Evolutionary conservation across 2,888 invertebrate species (phyloP).

Genomic region (Machimus rusticus): DNA sequence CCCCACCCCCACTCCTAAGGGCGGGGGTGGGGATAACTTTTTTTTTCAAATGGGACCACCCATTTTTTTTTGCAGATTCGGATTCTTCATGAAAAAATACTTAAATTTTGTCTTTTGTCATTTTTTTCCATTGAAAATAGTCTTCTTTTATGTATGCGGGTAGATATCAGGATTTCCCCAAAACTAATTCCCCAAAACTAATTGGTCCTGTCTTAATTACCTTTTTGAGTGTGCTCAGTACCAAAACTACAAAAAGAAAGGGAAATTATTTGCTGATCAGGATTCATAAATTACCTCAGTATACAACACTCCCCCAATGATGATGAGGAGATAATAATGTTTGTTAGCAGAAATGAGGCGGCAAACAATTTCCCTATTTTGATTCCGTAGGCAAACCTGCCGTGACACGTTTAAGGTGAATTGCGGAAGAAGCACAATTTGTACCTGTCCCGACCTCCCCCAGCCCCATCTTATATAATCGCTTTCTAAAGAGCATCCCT

Average conservation of each 20-base stretch:
- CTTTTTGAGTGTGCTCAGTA: not conserved
- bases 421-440: constrained; percentile 9
- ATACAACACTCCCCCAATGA: not conserved
- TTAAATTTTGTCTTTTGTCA: too few species aligned
- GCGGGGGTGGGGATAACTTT: too few species aligned
- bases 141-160: not conserved
- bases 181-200: not conserved
- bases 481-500: constrained; percentile 9
- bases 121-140: too few species aligned
- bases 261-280: not conserved
- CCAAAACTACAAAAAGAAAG: not conserved
- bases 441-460: not conserved
- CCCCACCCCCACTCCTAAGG: too few species aligned
- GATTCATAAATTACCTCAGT: not conserved
- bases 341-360: not conserved
- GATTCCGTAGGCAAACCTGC: constrained; percentile 3
- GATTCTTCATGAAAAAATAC: too few species aligned
- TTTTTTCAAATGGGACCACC: too few species aligned
- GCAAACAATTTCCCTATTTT: not conserved
- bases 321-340: not conserved
- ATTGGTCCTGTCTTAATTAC: not conserved
- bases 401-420: not conserved
- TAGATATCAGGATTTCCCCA: not conserved
- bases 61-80: too few species aligned
- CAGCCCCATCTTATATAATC: not conserved